These are phyloP conservation scores for Brienomyrus brachyistius DNA, from an alignment of 2,113 vertebrate species.

Conservation along the genomic window DNA sequence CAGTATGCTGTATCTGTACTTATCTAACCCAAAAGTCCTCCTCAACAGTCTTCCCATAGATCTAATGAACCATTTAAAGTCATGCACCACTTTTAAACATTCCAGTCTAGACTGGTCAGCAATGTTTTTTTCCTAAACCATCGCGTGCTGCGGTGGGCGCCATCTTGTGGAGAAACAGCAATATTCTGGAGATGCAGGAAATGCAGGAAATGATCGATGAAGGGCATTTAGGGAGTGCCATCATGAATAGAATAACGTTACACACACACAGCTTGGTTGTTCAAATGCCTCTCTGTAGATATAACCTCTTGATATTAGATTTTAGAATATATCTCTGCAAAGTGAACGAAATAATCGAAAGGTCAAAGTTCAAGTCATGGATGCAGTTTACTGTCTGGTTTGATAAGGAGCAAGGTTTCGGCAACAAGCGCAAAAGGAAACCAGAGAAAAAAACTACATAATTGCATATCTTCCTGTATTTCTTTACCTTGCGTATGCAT, in stretches of 20 bases:
- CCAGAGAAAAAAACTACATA: neutral
- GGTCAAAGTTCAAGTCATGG: neutral
- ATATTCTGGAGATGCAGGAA: neutral
- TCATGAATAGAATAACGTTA: neutral
- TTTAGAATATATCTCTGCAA: neutral
- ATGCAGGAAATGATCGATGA: neutral
- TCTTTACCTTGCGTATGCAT: neutral
- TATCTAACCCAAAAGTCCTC: neutral
- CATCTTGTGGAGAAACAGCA: neutral
- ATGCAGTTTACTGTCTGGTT: neutral
- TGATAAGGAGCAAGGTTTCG: neutral
- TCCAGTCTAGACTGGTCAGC: neutral
- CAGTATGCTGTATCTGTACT: neutral
- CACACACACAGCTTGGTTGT: neutral
- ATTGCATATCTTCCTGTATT: neutral
- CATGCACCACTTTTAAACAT: neutral
- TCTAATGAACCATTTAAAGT: neutral
- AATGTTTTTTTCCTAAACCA: neutral
- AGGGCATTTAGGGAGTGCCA: neutral
- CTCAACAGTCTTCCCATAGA: neutral
- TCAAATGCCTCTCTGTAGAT: neutral
- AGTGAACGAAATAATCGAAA: neutral
- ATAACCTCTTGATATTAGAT: neutral
- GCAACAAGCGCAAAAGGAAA: neutral
- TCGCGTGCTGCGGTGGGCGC: neutral